Evolutionary conservation across 1,140 invertebrate genomes (phyloP), one percentile per base, ranked within the genome.

Genomic region (Homarus americanus): DNA sequence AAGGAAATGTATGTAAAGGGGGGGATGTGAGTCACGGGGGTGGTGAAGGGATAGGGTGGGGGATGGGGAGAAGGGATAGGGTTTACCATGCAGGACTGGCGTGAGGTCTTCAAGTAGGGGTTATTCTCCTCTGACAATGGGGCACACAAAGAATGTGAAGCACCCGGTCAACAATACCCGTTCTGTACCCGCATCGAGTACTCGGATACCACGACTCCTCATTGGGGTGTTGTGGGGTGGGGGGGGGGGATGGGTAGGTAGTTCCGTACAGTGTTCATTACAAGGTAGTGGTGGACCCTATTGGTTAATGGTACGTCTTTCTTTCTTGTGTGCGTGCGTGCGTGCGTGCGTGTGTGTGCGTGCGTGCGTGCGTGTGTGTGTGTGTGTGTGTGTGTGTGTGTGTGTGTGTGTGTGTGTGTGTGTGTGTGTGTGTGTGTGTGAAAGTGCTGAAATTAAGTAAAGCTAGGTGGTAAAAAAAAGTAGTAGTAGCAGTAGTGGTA

Each of bases 131-230:
- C 7, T 72, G n/a, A 86, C 72, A 75, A 73, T 86, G 72, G 34
- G n/a, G n/a, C 83, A 72, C 82, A 85, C 83, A 86, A 86, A 75
- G 83, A 86, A 10, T 12, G n/a, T 86, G 69, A 86, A 86, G 83
- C 53, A 58, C 69, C 83, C 40, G 69, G 32, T 76, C 44, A 53
- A 86, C 83, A 86, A 86, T 86, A 86, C 83, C n/a, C 69, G 40
- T 53, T 86, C 83, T 86, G 83, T 86, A 86, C 83, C 83, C 82
- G 82, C 82, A 84, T 84, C 80, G 44, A 66, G 82, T 72, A 72
- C 82, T 84, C 82, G 17, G 63, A 84, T 84, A 72, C 82, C 82
- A 41, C 82, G 49, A 17, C 79, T n/a, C 63, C 63, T 41, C 38
- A 41, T 20, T 69, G 58, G 53, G 12, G 15, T 32, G 53, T 24